Base-by-base conservation (phyloP, 2,888 invertebrate species). In the Thymelicus sylvestris region DNA sequence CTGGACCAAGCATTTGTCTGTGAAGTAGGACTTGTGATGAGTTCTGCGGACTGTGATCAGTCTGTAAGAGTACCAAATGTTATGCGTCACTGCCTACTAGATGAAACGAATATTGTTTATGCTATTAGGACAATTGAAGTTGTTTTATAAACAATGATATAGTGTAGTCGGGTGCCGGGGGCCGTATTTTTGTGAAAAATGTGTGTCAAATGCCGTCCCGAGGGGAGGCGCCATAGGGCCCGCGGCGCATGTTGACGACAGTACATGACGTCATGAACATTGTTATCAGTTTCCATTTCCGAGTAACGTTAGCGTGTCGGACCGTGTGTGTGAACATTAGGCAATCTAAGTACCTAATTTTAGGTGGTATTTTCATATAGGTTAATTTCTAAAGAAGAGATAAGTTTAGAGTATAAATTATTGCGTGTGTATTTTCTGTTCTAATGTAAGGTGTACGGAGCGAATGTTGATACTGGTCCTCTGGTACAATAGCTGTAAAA, bases 351-450 rank as follows among this genome's bases (percentile, higher is more conserved):
- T 88, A 91, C 88, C 89, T 90, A 88, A 82, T 81, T 83, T 81
- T 89, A 92, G 89, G 83, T 81, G 82, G 86, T 92, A 90, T 88
- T 87, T 88, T 85, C 85, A 88, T 79, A 82, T 91, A 92, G 90
- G 86, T 86, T 91, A 90, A 90, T 87, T 86, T 87, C 81, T 87
- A 87, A 88, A 88, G 82, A 85, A 77, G 81, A 83, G 48, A 79
- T 89, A 91, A 89, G 88, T 79, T 87, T 92, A 92, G 91, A 83
- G 78, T 91, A 90, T 92, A 90, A 92, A 91, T 93, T 90, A 92
- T 92, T 92, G 93, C 89, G 92, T 88, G 92, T 89, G 92, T 84
- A 90, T 90, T 92, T 92, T 93, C 89, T 92, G 92, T 92, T 83
- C 84, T 86, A 84, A 83, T 41, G 39, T 60, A 66, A 70, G 60